These are phyloP conservation scores for Drosophila willistoni DNA, from an alignment of 1,140 invertebrate species.

Conservation along the genomic window DNA sequence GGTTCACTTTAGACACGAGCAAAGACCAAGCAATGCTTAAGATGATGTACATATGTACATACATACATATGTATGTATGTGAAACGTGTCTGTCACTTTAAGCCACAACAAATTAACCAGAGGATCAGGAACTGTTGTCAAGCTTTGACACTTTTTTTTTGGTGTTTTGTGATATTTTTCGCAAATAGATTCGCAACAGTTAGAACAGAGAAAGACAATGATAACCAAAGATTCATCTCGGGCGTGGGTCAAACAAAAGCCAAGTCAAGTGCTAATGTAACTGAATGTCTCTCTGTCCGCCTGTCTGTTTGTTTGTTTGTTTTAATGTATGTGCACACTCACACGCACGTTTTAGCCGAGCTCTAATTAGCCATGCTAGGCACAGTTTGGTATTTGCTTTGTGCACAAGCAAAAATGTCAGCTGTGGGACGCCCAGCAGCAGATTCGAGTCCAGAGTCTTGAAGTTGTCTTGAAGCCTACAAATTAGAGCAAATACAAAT, in stretches of 20 bases:
- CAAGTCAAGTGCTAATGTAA: conserved; percentile 28
- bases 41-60: no score
- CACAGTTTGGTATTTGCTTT: conserved; percentile 78
- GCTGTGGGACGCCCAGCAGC: conserved; percentile 38
- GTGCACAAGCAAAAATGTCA: conserved; percentile 76
- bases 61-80: conserved; percentile 5
- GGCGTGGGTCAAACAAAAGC: conserved; percentile 57
- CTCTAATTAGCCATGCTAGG: conserved; percentile 77
- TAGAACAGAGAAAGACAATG: conserved; percentile 26
- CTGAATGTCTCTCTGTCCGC: no score
- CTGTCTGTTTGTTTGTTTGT: conserved; percentile 27
- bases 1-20: conserved; percentile 49
- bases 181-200: conserved; percentile 73
- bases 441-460: background rate
- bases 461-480: conserved; percentile 53
- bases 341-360: conserved; percentile 41
- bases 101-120: conserved; percentile 55
- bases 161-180: conserved; percentile 6
- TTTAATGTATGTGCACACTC: conserved; percentile 3
- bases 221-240: conserved; percentile 36
- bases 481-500: conserved; percentile 77
- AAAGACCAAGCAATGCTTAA: conserved; percentile 9
- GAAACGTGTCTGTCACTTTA: conserved; percentile 72
- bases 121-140: conserved; percentile 35
- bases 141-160: conserved; percentile 43